A percentile compares a stretch with the other conserved stretches of the same genome.
phyloP scores from a whole-genome alignment of 2,888 invertebrate species.

The Drosophila pseudotalamancana region DNA sequence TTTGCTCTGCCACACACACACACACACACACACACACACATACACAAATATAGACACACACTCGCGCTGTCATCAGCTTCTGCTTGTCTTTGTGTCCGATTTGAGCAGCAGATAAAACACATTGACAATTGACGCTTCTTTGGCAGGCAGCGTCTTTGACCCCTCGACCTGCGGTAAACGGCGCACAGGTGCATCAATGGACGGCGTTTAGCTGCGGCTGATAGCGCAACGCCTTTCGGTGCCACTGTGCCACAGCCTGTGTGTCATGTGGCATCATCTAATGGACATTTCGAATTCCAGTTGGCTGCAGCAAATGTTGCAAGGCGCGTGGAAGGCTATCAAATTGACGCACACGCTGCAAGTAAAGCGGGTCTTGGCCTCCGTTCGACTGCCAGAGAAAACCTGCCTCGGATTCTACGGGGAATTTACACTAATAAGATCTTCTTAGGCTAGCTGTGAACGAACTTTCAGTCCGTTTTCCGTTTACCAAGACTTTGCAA shows the following conservation, averaged over 20 bases:
- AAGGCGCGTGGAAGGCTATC: too few relatives aligned
- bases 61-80: slow-evolving; percentile 48
- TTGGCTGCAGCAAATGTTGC: not conserved
- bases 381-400: too few relatives aligned
- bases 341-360: too few relatives aligned
- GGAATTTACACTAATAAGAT: too few relatives aligned
- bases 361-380: too few relatives aligned
- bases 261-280: not conserved
- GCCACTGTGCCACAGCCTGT: slow-evolving; percentile 3
- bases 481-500: too few relatives aligned
- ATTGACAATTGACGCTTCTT: slow-evolving; percentile 77
- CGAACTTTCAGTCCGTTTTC: too few relatives aligned
- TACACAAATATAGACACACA: slow-evolving; percentile 6
- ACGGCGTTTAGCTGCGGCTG: slow-evolving; percentile 45
- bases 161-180: slow-evolving; percentile 19
- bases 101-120: slow-evolving; percentile 68
- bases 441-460: too few relatives aligned
- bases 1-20: slow-evolving; percentile 22
- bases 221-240: slow-evolving; percentile 12
- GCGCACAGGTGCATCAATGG: slow-evolving; percentile 68
- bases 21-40: slow-evolving; percentile 13
- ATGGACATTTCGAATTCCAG: not conserved
- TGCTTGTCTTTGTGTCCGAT: slow-evolving; percentile 48
- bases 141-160: slow-evolving; percentile 47
- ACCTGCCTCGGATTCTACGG: too few relatives aligned